Conservation (phyloP, 2,113 vertebrate genomes). For the Centrocercus urophasianus region DNA sequence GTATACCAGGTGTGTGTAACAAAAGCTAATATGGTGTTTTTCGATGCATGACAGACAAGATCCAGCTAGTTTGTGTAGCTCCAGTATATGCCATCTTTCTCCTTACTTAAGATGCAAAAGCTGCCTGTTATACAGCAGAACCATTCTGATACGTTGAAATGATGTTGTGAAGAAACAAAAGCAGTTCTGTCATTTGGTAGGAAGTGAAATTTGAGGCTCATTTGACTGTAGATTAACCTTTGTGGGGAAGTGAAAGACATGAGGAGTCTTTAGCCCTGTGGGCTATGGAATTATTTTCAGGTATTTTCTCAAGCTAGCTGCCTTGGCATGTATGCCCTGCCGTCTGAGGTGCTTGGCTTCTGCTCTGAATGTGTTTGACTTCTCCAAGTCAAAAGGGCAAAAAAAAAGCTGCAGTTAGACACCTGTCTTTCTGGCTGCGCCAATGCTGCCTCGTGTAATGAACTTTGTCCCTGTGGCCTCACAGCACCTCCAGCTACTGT, state of each 20-base stretch:
- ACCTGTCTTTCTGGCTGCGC: not conserved
- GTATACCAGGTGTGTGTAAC: not conserved
- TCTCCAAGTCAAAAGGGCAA: not conserved
- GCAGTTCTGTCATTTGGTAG: not conserved
- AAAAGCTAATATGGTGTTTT: not conserved
- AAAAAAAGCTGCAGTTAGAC: not conserved
- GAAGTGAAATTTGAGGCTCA: not conserved
- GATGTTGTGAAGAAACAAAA: not conserved
- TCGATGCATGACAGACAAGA: not conserved
- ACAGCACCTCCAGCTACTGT: not conserved
- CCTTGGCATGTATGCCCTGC: not conserved
- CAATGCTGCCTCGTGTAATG: not conserved
- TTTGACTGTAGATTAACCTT: not conserved
- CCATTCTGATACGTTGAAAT: not conserved
- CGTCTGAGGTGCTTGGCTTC: not conserved
- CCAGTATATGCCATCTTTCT: not conserved
- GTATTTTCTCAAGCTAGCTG: not conserved
- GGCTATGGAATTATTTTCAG: not conserved
- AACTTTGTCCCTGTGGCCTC: slow-evolving; percentile 45
- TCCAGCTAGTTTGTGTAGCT: not conserved
- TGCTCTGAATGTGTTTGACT: not conserved
- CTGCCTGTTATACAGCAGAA: not conserved
- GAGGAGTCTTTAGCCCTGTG: not conserved
- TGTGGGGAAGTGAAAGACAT: not conserved
- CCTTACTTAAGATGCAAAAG: not conserved